A percentile compares a stretch with the other conserved stretches of the same genome.
phyloP scores from a whole-genome alignment of 2,888 invertebrate species.

The Melanargia galathea region DNA sequence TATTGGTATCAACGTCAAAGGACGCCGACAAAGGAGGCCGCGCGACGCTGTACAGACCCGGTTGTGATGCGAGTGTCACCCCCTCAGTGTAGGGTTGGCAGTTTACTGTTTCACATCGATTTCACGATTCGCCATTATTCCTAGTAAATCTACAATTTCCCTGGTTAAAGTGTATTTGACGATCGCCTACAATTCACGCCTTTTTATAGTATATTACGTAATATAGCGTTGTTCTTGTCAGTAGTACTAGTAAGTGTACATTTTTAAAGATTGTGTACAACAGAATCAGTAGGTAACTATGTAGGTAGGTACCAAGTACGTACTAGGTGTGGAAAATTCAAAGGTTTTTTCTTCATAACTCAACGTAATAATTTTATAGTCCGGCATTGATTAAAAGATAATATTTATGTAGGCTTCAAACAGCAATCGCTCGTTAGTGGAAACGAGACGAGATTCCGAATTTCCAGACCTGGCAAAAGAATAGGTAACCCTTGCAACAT shows the following conservation, averaged over 20 bases:
- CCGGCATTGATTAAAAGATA: background rate
- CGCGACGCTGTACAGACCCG: constrained; percentile 77
- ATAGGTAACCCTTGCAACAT: constrained; percentile 3
- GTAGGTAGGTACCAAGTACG: too few species aligned
- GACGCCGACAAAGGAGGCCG: constrained; percentile 76
- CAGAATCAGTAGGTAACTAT: too few species aligned
- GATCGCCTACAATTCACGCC: too few species aligned
- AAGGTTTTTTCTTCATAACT: too few species aligned
- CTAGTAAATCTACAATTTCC: too few species aligned
- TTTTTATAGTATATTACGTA: too few species aligned
- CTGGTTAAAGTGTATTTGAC: too few species aligned
- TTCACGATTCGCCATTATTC: background rate
- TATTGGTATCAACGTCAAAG: constrained; percentile 59
- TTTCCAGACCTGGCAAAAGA: background rate
- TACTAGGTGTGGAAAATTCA: too few species aligned
- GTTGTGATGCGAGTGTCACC: constrained; percentile 73
- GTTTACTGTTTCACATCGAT: background rate
- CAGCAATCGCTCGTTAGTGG: background rate
- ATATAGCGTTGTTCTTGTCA: too few species aligned
- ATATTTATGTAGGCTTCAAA: background rate
- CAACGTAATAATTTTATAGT: too few species aligned
- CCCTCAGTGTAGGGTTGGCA: constrained; percentile 62
- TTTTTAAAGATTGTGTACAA: too few species aligned
- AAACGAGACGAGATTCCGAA: background rate
- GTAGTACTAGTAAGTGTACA: too few species aligned